Percentiles rank a stretch among this genome's conserved stretches.
Evolutionary conservation across 2,888 invertebrate genomes (phyloP).

Genomic region (Tipula helvola): DNA sequence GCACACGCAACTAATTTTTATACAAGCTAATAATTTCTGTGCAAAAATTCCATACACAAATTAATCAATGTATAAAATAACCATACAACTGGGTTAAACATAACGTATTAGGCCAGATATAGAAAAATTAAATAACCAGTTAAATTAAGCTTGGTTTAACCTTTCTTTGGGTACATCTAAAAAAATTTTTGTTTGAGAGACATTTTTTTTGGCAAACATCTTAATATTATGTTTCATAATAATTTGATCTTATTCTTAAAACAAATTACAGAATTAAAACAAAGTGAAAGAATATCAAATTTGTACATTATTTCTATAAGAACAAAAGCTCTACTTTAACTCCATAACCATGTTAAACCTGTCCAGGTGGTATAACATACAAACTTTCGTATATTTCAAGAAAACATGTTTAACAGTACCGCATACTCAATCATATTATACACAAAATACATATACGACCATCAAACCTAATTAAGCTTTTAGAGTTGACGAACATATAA

Average conservation of each 20-base stretch:
- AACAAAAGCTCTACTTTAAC: neutral
- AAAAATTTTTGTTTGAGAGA: too few relatives aligned
- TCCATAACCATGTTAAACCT: neutral
- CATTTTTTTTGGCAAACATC: too few relatives aligned
- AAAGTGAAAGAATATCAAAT: too few relatives aligned
- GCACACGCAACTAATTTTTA: neutral
- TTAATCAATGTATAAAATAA: neutral
- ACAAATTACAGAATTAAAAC: too few relatives aligned
- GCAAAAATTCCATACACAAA: neutral
- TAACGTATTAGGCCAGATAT: too few relatives aligned
- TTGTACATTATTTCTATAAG: too few relatives aligned
- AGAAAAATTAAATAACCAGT: too few relatives aligned
- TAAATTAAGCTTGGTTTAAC: too few relatives aligned
- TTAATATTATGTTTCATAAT: too few relatives aligned
- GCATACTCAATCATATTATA: neutral
- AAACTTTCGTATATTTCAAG: neutral
- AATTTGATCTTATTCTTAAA: too few relatives aligned
- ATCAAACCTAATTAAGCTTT: neutral
- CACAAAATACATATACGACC: neutral
- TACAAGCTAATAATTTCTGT: neutral
- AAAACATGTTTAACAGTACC: neutral
- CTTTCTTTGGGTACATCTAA: too few relatives aligned
- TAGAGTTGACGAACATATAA: neutral
- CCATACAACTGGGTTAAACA: too few relatives aligned
- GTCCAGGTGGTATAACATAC: neutral